Evolutionary conservation across 92 coral and sea anemone species (phyloP).

Genomic region (Epizoanthus illoricatus): DNA sequence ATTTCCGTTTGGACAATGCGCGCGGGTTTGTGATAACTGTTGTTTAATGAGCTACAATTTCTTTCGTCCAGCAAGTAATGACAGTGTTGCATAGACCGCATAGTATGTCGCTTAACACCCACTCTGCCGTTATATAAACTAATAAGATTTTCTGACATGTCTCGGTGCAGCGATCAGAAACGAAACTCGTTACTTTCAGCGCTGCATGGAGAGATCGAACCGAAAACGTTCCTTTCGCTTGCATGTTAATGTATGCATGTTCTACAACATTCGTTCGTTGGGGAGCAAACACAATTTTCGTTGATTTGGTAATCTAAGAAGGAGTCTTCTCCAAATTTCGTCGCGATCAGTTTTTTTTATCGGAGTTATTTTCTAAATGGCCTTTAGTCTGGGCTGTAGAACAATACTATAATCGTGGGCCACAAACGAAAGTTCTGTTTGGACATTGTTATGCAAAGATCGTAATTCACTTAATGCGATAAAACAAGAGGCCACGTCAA

Average conservation of each 20-base stretch:
- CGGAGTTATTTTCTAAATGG: conserved; percentile 59
- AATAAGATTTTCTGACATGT: conserved; percentile 53
- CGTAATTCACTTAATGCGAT: conserved; percentile 99
- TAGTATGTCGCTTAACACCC: conserved; percentile 76
- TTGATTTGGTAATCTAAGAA: conserved; percentile 45
- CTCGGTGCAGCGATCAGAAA: conserved; percentile 60
- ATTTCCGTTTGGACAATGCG: conserved; percentile 83
- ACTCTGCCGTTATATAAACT: conserved; percentile 40
- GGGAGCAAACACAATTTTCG: conserved; percentile 52
- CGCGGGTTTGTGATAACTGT: conserved; percentile 82
- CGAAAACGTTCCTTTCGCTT: conserved; percentile 49
- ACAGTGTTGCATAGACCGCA: conserved; percentile 65
- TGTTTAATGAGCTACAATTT: conserved; percentile 85
- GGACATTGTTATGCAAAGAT: conserved; percentile 98
- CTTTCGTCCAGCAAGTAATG: conserved; percentile 61
- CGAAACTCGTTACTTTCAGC: conserved; percentile 79
- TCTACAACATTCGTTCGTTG: conserved; percentile 62
- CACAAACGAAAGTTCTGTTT: conserved; percentile 90
- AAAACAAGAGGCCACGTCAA: conserved; percentile 98
- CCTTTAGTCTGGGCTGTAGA: conserved; percentile 53
- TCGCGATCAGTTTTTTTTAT: conserved; percentile 42
- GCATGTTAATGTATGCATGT: conserved; percentile 77
- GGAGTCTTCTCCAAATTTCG: conserved; percentile 42
- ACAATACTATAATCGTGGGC: conserved; percentile 93
- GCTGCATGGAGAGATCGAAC: conserved; percentile 31